These are phyloP conservation scores for Tragelaphus eurycerus DNA, from an alignment of 2,797 vertebrate species.

Conservation along the genomic window DNA sequence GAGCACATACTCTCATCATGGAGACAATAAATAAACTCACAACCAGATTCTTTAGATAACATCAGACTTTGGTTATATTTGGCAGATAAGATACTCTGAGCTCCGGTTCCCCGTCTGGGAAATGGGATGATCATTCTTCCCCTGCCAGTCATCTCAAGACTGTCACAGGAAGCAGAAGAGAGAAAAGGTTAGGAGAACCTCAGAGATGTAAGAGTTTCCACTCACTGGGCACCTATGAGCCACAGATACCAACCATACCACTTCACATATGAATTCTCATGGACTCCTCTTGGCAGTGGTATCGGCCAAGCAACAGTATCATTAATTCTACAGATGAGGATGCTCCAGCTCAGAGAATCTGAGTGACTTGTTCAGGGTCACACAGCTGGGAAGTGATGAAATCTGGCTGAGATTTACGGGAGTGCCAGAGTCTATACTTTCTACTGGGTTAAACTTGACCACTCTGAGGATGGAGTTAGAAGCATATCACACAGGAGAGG, in stretches of 20 bases:
- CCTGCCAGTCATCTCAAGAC: not conserved
- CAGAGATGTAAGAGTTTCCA: not conserved
- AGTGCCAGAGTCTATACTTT: accelerated
- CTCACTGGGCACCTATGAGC: accelerated
- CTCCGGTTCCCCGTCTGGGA: not conserved
- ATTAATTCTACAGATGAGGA: not conserved
- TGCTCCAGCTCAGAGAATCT: not conserved
- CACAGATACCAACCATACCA: accelerated
- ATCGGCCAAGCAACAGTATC: accelerated
- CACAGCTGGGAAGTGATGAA: not conserved
- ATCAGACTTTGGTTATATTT: not conserved
- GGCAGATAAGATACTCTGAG: not conserved
- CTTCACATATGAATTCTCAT: accelerated
- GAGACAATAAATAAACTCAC: not conserved
- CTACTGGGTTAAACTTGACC: accelerated
- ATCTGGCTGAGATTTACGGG: no score
- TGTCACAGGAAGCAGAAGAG: not conserved
- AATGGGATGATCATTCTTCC: not conserved
- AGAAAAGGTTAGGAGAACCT: not conserved
- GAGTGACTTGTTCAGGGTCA: not conserved
- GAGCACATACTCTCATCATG: no score
- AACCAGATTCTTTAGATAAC: not conserved
- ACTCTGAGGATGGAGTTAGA: not conserved
- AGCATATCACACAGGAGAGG: accelerated
- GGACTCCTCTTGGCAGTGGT: accelerated